Percentiles rank a stretch among this genome's conserved stretches.
These are phyloP conservation scores for Luperina testacea DNA, from an alignment of 2,888 invertebrate species.

Conservation along the genomic window DNA sequence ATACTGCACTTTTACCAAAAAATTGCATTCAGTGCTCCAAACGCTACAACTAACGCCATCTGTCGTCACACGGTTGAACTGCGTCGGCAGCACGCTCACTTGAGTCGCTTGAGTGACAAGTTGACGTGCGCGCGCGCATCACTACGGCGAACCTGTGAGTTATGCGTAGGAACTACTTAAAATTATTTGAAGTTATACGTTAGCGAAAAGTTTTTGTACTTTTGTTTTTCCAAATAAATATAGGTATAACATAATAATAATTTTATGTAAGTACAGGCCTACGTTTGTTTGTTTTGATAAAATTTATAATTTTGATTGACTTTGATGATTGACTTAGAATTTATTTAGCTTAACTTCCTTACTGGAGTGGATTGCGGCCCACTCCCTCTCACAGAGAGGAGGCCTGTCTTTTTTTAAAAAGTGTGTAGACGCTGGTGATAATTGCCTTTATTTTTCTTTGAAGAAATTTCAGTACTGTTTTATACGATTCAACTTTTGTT, in stretches of 20 bases:
- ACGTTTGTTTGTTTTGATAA: neutral
- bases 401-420: no score
- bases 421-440: neutral
- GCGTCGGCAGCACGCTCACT: constrained; percentile 65
- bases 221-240: neutral
- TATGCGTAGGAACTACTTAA: constrained; percentile 28
- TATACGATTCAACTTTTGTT: neutral
- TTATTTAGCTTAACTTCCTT: neutral
- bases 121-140: constrained; percentile 70
- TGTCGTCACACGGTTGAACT: constrained; percentile 70
- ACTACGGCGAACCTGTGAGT: constrained; percentile 45
- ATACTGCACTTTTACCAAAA: neutral
- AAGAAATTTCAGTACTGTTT: neutral
- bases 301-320: neutral
- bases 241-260: neutral
- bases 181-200: constrained; percentile 9
- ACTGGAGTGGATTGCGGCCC: no score
- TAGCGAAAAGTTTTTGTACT: neutral
- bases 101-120: constrained; percentile 73
- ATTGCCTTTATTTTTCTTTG: neutral
- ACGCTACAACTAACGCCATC: constrained; percentile 79
- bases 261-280: neutral
- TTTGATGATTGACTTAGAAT: neutral
- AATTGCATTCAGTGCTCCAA: neutral
- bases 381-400: no score